Base-by-base conservation (phyloP, 2,113 vertebrate genomes). In the Anhinga anhinga region DNA sequence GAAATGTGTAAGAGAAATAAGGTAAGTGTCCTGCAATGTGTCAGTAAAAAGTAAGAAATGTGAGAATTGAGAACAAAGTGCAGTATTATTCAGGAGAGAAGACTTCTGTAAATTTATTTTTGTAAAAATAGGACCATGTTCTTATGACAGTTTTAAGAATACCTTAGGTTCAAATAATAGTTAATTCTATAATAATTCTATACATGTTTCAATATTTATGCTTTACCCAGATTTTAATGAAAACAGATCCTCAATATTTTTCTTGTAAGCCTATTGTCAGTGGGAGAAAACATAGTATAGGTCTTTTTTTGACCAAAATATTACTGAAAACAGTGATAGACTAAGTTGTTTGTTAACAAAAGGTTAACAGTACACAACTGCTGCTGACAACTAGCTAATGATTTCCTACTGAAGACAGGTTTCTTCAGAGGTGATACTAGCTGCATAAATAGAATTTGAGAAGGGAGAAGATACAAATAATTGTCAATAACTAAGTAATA, bases 321-420 rank as follows among this genome's bases (percentile, higher is more conserved):
- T 86, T 96, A 82, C 82, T 95, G 63, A 72, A 96, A 97, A 63
- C 71, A 79, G 34, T 83, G 21, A 71, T 53, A 88, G 73, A 91
- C n/a, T 50, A 40, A 50, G 50, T 86, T 62, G 26, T 67, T 70
- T 78, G 38, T 85, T 94, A 93, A 65, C 38, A 80, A 65, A 96
- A 96, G 74, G 25, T 18, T 86, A 36, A 63, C 65, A 73, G 5
- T 34, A 44, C 53, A 14, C 34, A 93, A 58, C 40, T 82, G 21
- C 69, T 44, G 13, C 36, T 16, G 7, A 83, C 87, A 59, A 56
- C 30, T 53, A 70, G 25, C 15, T 79, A 53, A 76, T 55, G 19
- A 76, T 90, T 95, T 90, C 30, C 10, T 40, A 53, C 22, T 7
- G 26, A 91, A 50, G 26, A 38, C 36, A 80, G 7, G 36, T 70